Evolutionary conservation across 2,113 vertebrate genomes (phyloP), one percentile per base, ranked within the genome.

Genomic region (Nipponia nippon): DNA sequence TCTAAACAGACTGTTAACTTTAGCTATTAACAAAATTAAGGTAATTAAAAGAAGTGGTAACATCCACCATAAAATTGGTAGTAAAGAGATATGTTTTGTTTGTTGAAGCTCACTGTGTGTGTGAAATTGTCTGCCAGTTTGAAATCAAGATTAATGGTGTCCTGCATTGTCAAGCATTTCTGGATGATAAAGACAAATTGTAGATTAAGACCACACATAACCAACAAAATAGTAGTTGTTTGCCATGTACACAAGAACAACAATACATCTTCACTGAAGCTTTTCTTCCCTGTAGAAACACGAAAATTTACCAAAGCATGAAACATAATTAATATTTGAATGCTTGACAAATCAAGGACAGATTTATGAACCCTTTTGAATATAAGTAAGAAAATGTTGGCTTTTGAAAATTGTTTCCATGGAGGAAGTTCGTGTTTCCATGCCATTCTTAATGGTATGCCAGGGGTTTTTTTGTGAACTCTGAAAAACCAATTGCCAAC

Each of bases 161-260:
- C 49, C 55, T 55, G 8, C 66, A 49, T 66, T 89, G 56, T 93
- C 61, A 89, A 85, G 26, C 15, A 52, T 84, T 93, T 89, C 59
- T 91, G 61, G 52, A 47, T 88, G 36, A 94, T 86, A 82, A 89
- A 92, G 90, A 96, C 71, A 90, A 96, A 93, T 79, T 44, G 46
- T 53, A 73, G 19, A 78, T n/a, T 83, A 70, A 83, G 25, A 76
- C 26, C 27, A 69, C 26, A n/a, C 29, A 42, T 90, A 80, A 50
- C 5, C 42, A 88, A 72, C 19, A 62, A 83, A 93, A 81, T 16
- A 75, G 50, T 50, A 9, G 14, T 65, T 79, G 17, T 42, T 90
- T 77, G 40, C 56, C 29, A 29, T 38, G 61, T 50, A n/a, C 77
- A 63, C 1, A 66, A 84, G 89, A 90, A 65, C 29, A 47, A 90